Conservation (phyloP, 2,113 vertebrate genomes). For the Fregetta grallaria region DNA sequence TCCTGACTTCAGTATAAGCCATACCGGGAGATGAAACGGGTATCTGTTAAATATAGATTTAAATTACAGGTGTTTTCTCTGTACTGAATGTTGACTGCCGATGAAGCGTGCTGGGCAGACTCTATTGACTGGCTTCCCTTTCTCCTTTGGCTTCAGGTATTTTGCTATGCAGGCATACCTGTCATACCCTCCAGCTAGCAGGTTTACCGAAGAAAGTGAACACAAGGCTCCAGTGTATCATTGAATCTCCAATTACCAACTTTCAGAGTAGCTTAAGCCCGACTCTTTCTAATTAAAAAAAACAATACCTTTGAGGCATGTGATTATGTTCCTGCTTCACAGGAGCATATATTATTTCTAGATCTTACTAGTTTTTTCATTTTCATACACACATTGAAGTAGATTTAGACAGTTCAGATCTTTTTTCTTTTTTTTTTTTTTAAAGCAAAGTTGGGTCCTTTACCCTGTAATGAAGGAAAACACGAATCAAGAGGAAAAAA, state of each 20-base stretch:
- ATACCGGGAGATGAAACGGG: not conserved
- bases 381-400: not conserved
- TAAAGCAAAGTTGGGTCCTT: not conserved
- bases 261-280: not conserved
- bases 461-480: not conserved
- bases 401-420: not conserved
- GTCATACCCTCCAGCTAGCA: not conserved
- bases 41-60: not conserved
- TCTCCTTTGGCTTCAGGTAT: fast-evolving
- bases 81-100: not conserved
- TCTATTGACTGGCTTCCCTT: not conserved
- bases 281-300: not conserved
- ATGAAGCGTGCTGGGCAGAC: not conserved
- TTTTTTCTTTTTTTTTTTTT: not conserved
- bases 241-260: not conserved
- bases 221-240: not conserved
- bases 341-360: not conserved
- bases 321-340: not conserved
- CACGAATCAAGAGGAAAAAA: not conserved
- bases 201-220: not conserved
- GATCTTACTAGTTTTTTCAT: not conserved
- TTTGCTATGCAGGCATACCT: not conserved
- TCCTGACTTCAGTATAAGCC: not conserved
- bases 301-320: not conserved
- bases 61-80: not conserved